Evolutionary conservation across 2,113 vertebrate genomes (phyloP).

Genomic region (Serranochromis macrocephalus): DNA sequence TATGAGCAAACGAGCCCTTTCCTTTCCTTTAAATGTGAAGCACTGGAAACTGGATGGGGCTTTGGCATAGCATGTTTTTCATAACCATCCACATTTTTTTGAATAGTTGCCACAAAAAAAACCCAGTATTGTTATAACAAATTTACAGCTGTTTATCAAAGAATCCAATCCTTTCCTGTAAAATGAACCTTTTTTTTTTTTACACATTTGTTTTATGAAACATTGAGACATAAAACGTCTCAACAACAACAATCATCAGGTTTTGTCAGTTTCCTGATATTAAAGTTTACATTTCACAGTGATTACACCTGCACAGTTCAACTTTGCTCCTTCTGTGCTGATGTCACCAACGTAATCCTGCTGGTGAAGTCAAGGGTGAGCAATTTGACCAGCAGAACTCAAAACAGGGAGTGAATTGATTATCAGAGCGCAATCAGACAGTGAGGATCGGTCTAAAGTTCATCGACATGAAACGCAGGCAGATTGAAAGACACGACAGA

Average conservation of each 20-base stretch:
- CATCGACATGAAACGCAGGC: conserved; percentile 8
- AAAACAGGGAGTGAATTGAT: conserved; percentile 43
- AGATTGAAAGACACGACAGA: conserved; percentile 1
- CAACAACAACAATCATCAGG: neutral
- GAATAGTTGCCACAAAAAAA: neutral
- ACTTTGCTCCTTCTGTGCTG: conserved; percentile 41
- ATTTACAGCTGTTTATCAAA: neutral
- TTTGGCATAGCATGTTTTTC: neutral
- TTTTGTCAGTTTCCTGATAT: neutral
- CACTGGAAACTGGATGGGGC: neutral
- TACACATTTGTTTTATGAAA: neutral
- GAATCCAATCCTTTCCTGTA: neutral
- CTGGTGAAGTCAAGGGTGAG: conserved; percentile 51
- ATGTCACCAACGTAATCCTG: conserved; percentile 22
- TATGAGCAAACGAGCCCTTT: neutral
- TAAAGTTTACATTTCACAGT: neutral
- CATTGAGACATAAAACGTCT: neutral
- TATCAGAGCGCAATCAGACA: conserved; percentile 58
- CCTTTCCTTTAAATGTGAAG: neutral
- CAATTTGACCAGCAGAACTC: conserved; percentile 2
- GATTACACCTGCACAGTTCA: neutral
- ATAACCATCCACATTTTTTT: neutral
- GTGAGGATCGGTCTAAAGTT: conserved; percentile 61
- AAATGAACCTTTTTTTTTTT: neutral
- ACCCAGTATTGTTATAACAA: neutral